A percentile compares a stretch with the other conserved stretches of the same genome.
These are phyloP conservation scores for Petaurus breviceps DNA, from an alignment of 2,113 vertebrate species.

Conservation along the genomic window DNA sequence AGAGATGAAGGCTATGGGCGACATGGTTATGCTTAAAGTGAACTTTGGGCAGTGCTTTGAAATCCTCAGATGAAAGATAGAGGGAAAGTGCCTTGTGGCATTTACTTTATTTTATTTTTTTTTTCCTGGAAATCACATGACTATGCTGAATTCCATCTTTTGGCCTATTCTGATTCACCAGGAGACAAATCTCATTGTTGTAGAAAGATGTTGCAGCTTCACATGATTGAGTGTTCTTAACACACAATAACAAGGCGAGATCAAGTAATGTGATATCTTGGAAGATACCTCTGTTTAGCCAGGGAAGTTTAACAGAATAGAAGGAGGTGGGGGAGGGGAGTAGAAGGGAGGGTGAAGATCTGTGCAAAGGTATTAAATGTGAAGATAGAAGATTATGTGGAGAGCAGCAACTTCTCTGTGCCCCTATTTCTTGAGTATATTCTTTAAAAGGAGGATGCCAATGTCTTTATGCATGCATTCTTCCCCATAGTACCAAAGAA, in stretches of 20 bases:
- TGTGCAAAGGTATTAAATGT: neutral
- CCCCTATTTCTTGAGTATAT: conserved; percentile 4
- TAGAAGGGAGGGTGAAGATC: neutral
- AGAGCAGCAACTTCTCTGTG: neutral
- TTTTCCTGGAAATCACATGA: neutral
- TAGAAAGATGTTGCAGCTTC: conserved; percentile 19
- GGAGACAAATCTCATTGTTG: conserved; percentile 43
- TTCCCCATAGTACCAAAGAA: conserved; percentile 1
- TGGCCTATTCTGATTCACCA: conserved; percentile 33
- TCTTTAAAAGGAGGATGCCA: conserved; percentile 16
- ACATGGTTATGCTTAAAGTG: neutral
- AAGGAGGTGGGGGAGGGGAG: neutral
- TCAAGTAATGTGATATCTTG: neutral
- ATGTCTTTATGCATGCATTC: neutral
- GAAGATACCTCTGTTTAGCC: conserved; percentile 18
- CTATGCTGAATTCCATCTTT: conserved; percentile 23
- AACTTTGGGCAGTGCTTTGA: conserved; percentile 9
- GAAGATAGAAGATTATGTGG: neutral
- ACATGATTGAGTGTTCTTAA: neutral
- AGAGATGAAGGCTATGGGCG: neutral
- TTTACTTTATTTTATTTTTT: conserved; percentile 19
- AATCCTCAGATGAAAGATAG: conserved; percentile 42
- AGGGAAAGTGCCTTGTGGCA: conserved; percentile 12
- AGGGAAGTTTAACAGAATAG: conserved; percentile 32
- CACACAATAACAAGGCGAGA: neutral